Evolutionary conservation across 2,113 vertebrate species (phyloP).

Genomic region (Nerophis ophidion): DNA sequence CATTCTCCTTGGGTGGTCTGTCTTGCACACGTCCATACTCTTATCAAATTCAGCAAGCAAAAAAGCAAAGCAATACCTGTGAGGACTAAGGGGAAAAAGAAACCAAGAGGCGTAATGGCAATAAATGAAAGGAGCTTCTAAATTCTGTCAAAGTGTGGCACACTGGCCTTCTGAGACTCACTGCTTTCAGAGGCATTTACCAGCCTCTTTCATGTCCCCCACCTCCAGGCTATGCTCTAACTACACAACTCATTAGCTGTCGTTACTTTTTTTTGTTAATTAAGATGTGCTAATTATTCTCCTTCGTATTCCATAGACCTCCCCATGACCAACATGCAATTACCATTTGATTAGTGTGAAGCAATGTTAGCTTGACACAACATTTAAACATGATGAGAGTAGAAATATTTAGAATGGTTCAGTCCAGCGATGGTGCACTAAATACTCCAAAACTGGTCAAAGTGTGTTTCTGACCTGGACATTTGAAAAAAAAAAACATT

Average conservation of each 20-base stretch:
- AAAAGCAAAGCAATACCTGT: slow-evolving; percentile 12
- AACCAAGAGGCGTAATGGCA: slow-evolving; percentile 24
- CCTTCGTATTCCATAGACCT: slow-evolving; percentile 64
- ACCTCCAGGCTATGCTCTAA: slow-evolving; percentile 58
- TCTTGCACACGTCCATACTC: slow-evolving; percentile 27
- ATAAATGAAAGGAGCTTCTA: slow-evolving; percentile 10
- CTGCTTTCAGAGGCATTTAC: slow-evolving; percentile 65
- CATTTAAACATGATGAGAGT: slow-evolving; percentile 36
- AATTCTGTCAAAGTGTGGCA: slow-evolving; percentile 33
- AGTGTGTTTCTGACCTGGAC: too few species aligned
- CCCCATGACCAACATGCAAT: slow-evolving; percentile 61
- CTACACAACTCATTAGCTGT: slow-evolving; percentile 64
- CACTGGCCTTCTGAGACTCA: slow-evolving; percentile 41
- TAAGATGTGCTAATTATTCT: slow-evolving; percentile 75
- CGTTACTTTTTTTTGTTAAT: slow-evolving; percentile 67
- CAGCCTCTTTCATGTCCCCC: slow-evolving; percentile 62
- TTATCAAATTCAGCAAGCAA: slow-evolving; percentile 26
- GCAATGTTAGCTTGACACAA: slow-evolving; percentile 49
- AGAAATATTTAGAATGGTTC: too few species aligned
- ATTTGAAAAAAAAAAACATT: too few species aligned
- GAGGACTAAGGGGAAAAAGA: not conserved
- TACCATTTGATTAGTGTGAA: slow-evolving; percentile 64
- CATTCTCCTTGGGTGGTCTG: slow-evolving; percentile 68
- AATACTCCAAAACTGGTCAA: too few species aligned
- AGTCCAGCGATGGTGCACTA: too few species aligned